A percentile compares a stretch with the other conserved stretches of the same genome.
phyloP scores from a whole-genome alignment of 2,888 invertebrate genomes.

The Synanthedon tipuliformis region DNA sequence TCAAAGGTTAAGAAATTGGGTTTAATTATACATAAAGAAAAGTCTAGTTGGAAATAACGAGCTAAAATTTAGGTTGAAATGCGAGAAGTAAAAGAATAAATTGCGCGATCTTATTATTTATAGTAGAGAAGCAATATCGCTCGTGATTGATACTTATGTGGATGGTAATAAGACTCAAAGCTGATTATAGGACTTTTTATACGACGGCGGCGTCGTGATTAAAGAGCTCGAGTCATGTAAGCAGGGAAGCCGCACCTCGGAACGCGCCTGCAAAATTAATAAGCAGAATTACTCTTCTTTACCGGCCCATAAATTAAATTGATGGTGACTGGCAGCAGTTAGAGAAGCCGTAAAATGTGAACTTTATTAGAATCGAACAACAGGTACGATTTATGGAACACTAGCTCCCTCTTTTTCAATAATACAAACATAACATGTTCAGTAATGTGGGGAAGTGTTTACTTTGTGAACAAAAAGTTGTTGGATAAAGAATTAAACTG shows the following conservation, averaged over 20 bases:
- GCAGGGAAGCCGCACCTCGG: constrained; percentile 43
- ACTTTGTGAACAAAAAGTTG: no score
- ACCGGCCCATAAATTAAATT: constrained; percentile 57
- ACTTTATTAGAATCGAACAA: constrained; percentile 50
- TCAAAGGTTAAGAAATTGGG: no score
- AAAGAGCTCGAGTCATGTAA: constrained; percentile 45
- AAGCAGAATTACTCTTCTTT: constrained; percentile 59
- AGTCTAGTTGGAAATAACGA: no score
- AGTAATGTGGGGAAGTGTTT: no score
- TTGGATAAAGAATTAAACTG: no score
- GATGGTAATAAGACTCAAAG: constrained; percentile 10
- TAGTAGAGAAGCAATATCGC: not conserved
- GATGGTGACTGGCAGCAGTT: constrained; percentile 50
- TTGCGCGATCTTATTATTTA: not conserved
- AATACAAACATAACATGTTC: no score
- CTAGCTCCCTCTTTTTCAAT: not conserved
- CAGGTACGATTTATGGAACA: constrained; percentile 13
- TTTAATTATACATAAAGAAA: no score
- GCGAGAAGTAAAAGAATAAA: not conserved
- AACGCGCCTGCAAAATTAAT: constrained; percentile 55
- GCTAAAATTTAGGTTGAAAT: no score
- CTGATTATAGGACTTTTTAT: constrained; percentile 27
- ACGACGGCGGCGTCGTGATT: constrained; percentile 3
- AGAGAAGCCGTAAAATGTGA: constrained; percentile 42
- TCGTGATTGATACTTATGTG: not conserved